Evolutionary conservation across 1,140 invertebrate species (phyloP).

Genomic region (Drosophila seguyi): DNA sequence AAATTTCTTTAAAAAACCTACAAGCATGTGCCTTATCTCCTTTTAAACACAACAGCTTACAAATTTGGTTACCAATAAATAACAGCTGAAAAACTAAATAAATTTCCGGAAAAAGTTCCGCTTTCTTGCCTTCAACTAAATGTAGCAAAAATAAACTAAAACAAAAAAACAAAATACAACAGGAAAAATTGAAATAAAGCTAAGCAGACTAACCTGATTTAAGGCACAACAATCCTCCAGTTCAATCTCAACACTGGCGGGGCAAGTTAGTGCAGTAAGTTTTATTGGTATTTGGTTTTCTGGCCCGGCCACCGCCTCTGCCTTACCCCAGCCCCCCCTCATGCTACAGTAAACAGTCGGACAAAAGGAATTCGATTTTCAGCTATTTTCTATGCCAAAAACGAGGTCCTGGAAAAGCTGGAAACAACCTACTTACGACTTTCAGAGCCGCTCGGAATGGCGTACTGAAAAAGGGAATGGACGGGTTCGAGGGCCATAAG

Average conservation of each 20-base stretch:
- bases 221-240: constrained; percentile 10
- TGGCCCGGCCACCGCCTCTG: constrained; percentile 8
- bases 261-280: constrained; percentile 56
- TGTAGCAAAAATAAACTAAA: background rate
- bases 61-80: constrained; percentile 10
- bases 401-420: constrained; percentile 59
- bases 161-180: background rate
- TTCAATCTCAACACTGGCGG: constrained; percentile 23
- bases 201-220: constrained; percentile 38
- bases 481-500: constrained; percentile 45
- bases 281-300: constrained; percentile 77
- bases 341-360: constrained; percentile 40
- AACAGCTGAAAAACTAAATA: constrained; percentile 1
- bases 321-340: background rate
- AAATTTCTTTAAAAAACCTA: background rate
- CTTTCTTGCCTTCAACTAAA: constrained; percentile 5
- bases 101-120: constrained; percentile 3
- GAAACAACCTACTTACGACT: constrained; percentile 71
- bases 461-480: background rate
- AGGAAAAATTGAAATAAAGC: constrained; percentile 18
- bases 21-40: background rate
- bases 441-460: constrained; percentile 20
- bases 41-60: background rate
- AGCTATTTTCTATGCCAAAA: constrained; percentile 78
- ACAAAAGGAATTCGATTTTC: constrained; percentile 76